Conservation (phyloP, 37 sponge, comb jelly and placozoan genomes). For the Trichoplax adhaerens region DNA sequence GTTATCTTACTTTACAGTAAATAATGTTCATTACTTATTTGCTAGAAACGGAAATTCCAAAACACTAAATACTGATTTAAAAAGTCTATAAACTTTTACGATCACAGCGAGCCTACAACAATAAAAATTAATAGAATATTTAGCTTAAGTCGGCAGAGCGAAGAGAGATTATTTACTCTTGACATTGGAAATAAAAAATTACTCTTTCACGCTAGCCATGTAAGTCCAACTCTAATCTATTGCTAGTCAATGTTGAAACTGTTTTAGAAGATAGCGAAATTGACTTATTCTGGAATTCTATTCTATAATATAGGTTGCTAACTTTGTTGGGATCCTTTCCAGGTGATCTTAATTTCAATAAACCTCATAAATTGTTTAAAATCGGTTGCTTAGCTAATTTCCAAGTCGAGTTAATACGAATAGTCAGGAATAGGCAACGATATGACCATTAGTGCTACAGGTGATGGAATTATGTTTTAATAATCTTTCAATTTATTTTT, state of each 20-base stretch:
- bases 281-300: neutral
- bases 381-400: too few species aligned
- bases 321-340: too few species aligned
- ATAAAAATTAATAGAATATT: constrained; percentile 26
- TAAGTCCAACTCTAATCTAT: neutral
- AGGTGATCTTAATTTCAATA: too few species aligned
- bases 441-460: too few species aligned
- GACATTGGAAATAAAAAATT: constrained; percentile 53
- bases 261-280: neutral
- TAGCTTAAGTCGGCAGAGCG: constrained; percentile 38
- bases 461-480: too few species aligned
- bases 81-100: neutral
- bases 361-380: too few species aligned
- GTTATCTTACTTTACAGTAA: too few species aligned
- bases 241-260: neutral
- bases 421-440: too few species aligned
- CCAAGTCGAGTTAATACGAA: neutral
- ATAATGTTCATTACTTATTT: too few species aligned
- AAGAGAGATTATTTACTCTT: constrained; percentile 53
- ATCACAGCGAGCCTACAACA: neutral
- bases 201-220: constrained; percentile 66
- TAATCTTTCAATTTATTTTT: neutral
- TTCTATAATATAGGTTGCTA: too few species aligned
- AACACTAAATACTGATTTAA: neutral
- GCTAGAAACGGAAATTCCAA: too few species aligned